These are phyloP conservation scores for Lasioglossum figueresi DNA, from an alignment of 2,888 invertebrate species.

Conservation along the genomic window DNA sequence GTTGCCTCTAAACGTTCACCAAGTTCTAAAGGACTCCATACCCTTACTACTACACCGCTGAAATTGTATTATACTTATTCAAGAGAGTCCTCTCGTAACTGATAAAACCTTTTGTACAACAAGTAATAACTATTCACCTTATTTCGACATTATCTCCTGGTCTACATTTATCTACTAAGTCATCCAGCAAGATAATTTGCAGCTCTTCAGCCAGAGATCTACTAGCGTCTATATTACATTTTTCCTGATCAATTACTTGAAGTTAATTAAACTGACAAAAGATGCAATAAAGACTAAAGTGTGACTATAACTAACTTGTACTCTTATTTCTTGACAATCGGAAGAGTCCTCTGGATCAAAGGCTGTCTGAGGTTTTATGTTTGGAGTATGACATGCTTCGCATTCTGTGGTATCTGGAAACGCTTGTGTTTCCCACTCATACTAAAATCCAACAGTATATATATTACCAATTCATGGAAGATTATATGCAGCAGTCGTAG, in stretches of 20 bases:
- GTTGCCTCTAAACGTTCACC: constrained; percentile 88
- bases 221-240: constrained; percentile 37
- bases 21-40: constrained; percentile 88
- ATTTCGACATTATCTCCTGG: constrained; percentile 95
- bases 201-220: constrained; percentile 68
- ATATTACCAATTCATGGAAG: neutral
- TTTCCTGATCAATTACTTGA: constrained; percentile 51
- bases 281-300: neutral
- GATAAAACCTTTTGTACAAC: neutral
- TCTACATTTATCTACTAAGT: constrained; percentile 93
- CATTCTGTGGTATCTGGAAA: constrained; percentile 78
- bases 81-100: no score
- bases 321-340: constrained; percentile 94
- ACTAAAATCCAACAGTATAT: constrained; percentile 65
- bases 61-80: constrained; percentile 21
- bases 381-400: constrained; percentile 74
- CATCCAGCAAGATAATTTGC: constrained; percentile 85
- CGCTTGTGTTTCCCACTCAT: constrained; percentile 79
- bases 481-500: neutral
- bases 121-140: constrained; percentile 86
- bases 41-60: constrained; percentile 91
- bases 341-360: constrained; percentile 88
- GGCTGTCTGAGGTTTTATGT: constrained; percentile 84
- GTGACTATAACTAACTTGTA: constrained; percentile 86
- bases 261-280: neutral